A percentile compares a stretch with the other conserved stretches of the same genome.
These are phyloP conservation scores for Exocentrus adspersus DNA, from an alignment of 2,888 invertebrate genomes.

Conservation along the genomic window DNA sequence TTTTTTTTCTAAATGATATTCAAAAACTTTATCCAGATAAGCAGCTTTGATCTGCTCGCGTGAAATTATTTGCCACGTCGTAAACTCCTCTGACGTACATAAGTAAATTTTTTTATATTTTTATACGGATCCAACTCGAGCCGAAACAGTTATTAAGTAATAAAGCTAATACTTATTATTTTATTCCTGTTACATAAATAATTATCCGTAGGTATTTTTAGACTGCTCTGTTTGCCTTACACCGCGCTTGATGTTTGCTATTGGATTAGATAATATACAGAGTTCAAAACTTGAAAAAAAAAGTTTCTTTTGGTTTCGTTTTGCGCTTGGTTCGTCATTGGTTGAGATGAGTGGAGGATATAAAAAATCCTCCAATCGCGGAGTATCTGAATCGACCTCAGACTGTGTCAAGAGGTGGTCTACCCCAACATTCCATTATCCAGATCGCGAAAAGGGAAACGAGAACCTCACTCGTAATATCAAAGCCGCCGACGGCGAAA, in stretches of 20 bases:
- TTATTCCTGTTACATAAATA: conserved; percentile 7
- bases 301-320: too few relatives aligned
- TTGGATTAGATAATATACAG: not conserved
- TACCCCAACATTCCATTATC: too few relatives aligned
- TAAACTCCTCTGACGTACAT: not conserved
- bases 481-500: too few relatives aligned
- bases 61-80: not conserved
- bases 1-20: too few relatives aligned
- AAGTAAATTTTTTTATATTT: not conserved
- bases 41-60: not conserved
- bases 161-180: conserved; percentile 10
- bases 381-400: too few relatives aligned
- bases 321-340: too few relatives aligned
- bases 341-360: too few relatives aligned
- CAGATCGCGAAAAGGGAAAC: too few relatives aligned
- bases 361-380: too few relatives aligned
- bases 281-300: too few relatives aligned
- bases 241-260: not conserved
- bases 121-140: not conserved
- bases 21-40: not conserved
- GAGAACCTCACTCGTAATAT: too few relatives aligned
- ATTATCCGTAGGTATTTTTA: conserved; percentile 4
- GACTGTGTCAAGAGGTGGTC: too few relatives aligned
- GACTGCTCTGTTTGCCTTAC: not conserved
- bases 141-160: not conserved